Conservation (phyloP, 2,113 vertebrate species). For the Mixornis gularis region DNA sequence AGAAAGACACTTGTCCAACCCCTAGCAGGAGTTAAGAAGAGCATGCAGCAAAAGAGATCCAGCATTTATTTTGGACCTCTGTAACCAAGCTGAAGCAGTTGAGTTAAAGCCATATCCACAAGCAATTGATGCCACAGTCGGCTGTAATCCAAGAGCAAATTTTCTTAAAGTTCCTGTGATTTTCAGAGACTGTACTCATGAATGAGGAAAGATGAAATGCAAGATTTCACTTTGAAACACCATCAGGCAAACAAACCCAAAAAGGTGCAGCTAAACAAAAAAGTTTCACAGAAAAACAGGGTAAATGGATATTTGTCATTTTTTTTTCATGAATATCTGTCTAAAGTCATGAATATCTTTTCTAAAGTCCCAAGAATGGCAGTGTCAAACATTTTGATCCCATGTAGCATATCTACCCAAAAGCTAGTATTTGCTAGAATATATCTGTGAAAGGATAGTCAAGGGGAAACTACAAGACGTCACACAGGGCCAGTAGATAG, state of each 20-base stretch:
- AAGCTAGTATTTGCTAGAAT: background rate
- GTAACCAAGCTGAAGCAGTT: background rate
- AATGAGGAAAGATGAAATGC: background rate
- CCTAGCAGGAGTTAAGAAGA: background rate
- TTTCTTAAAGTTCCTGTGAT: background rate
- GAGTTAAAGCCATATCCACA: background rate
- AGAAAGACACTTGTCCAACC: background rate
- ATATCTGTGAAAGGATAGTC: background rate
- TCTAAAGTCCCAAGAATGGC: background rate
- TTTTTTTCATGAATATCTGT: background rate
- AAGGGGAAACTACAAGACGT: background rate
- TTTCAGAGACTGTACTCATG: background rate
- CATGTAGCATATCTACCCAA: background rate
- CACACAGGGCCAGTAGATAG: background rate
- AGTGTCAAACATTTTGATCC: background rate
- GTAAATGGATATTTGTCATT: background rate
- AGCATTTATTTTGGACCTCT: constrained; percentile 4
- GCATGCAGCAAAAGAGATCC: background rate
- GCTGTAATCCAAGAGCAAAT: background rate
- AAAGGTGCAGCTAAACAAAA: background rate
- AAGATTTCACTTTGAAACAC: background rate
- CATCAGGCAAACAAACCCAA: background rate
- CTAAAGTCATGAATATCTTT: background rate
- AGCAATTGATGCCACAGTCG: background rate
- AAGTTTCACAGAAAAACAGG: background rate